Evolutionary conservation across 2,113 vertebrate genomes (phyloP), one percentile per base, ranked within the genome.

Genomic region (Hiodon tergisus): DNA sequence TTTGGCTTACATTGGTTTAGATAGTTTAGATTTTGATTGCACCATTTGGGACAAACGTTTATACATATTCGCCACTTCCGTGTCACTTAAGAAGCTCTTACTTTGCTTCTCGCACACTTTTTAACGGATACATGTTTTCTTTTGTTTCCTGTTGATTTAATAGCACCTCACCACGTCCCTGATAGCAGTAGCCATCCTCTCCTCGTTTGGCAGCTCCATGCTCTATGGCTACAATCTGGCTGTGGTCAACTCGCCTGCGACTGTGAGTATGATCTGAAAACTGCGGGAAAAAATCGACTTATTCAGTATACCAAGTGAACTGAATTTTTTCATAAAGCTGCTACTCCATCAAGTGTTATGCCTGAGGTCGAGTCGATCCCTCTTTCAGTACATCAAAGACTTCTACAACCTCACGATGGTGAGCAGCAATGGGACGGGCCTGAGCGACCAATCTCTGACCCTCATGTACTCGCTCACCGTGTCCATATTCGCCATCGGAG

Each of bases 211-310:
- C 72, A 94, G 94, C 77, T 96, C 94, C 63, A 91, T 93, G 93
- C 90, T 94, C 52, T 96, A 94, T 50, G 95, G 95, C 75, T 97
- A 91, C 87, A 96, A 95, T 76, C 80, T 95, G 80, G 94, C 95
- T 0, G 93, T 95, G 16, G 94, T 97, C 82, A 97, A 97, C 85
- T 94, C 94, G 0, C 95, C 94, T 0, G 87, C 94, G 0, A 78
- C 77, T 90, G 95, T 97, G 85, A 88, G 91, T 84, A 65, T 31
- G 31, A 31, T 31, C 31, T 31, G 31, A 31, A 31, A 31, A 31
- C 31, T 31, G 2, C 31, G 31, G 1, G 2, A 31, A 31, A 31
- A 31, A 31, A 31, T 31, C 31, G 31, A 31, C 31, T 31, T 31
- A 31, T 31, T 31, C 31, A 5, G 58, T 59, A 11, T 59, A 11